Conservation (phyloP, 2,888 invertebrate genomes). For the Trichogramma evanescens region DNA sequence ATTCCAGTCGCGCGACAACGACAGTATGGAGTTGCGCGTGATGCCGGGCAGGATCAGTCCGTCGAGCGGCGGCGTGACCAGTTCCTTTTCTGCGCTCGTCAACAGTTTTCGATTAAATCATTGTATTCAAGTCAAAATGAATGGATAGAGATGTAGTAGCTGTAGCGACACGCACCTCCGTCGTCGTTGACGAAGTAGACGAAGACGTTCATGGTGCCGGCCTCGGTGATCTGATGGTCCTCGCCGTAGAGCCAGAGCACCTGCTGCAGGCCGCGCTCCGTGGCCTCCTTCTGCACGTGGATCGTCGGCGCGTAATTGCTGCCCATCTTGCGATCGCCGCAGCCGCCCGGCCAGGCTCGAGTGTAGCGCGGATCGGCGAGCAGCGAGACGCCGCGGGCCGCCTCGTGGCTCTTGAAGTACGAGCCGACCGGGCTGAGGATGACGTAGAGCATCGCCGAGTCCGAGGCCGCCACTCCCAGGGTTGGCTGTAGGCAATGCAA, state of each 20-base stretch:
- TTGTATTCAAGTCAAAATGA: neutral
- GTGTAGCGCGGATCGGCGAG: conserved; percentile 86
- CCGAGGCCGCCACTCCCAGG: conserved; percentile 81
- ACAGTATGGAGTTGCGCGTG: conserved; percentile 79
- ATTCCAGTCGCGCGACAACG: conserved; percentile 75
- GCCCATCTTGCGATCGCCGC: conserved; percentile 91
- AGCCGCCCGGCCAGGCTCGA: conserved; percentile 87
- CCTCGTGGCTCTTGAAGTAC: conserved; percentile 70
- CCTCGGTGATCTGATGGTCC: conserved; percentile 90
- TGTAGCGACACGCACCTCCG: conserved; percentile 63
- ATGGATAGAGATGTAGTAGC: neutral
- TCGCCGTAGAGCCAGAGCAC: conserved; percentile 94
- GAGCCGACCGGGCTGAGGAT: conserved; percentile 89
- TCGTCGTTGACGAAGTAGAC: conserved; percentile 78
- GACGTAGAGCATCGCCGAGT: conserved; percentile 83
- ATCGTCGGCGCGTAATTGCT: conserved; percentile 87
- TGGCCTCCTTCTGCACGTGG: conserved; percentile 72
- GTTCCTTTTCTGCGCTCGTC: conserved; percentile 67
- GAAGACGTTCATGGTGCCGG: conserved; percentile 98
- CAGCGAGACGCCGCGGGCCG: conserved; percentile 69
- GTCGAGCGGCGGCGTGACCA: conserved; percentile 87
- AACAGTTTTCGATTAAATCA: neutral
- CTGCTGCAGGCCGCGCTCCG: conserved; percentile 77
- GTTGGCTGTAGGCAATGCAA: conserved; percentile 62
- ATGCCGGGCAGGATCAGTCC: conserved; percentile 95